These are phyloP conservation scores for Sebastes vulpes DNA, from an alignment of 2,797 vertebrate genomes.

Conservation along the genomic window DNA sequence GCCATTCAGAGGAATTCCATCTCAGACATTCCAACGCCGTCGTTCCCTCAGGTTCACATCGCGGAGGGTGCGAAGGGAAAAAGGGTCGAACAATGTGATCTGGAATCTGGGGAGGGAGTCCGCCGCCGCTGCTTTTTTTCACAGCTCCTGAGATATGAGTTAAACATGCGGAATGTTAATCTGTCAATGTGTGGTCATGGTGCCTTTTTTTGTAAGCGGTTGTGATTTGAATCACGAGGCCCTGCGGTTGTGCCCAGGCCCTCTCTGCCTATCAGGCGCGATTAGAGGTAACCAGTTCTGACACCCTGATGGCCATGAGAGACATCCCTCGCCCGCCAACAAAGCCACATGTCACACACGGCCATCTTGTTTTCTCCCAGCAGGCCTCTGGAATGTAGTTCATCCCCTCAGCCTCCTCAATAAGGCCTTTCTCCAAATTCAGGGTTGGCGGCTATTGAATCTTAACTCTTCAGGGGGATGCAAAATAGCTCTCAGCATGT, in stretches of 20 bases:
- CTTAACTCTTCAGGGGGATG: conserved; percentile 68
- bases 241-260: conserved; percentile 66
- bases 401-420: conserved; percentile 70
- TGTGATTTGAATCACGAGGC: conserved; percentile 85
- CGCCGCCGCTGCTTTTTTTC: conserved; percentile 48
- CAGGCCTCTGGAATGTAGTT: conserved; percentile 80
- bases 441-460: conserved; percentile 81
- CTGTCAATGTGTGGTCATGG: conserved; percentile 86
- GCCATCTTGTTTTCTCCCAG: conserved; percentile 84
- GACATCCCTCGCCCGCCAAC: conserved; percentile 82
- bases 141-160: conserved; percentile 81
- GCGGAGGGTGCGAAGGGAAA: conserved; percentile 46
- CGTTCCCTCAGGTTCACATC: conserved; percentile 78
- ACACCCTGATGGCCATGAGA: conserved; percentile 86
- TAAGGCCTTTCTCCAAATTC: conserved; percentile 76
- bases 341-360: conserved; percentile 85
- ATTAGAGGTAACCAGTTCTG: conserved; percentile 83
- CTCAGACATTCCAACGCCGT: conserved; percentile 79
- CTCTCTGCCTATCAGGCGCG: conserved; percentile 75
- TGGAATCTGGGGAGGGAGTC: conserved; percentile 79
- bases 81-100: conserved; percentile 80
- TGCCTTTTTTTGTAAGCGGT: conserved; percentile 74
- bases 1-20: conserved; percentile 81
- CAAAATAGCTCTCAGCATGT: conserved; percentile 78
- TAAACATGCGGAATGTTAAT: conserved; percentile 87